These are phyloP conservation scores for Mesopsocus fuscifrons DNA, from an alignment of 2,888 invertebrate species.

Conservation along the genomic window DNA sequence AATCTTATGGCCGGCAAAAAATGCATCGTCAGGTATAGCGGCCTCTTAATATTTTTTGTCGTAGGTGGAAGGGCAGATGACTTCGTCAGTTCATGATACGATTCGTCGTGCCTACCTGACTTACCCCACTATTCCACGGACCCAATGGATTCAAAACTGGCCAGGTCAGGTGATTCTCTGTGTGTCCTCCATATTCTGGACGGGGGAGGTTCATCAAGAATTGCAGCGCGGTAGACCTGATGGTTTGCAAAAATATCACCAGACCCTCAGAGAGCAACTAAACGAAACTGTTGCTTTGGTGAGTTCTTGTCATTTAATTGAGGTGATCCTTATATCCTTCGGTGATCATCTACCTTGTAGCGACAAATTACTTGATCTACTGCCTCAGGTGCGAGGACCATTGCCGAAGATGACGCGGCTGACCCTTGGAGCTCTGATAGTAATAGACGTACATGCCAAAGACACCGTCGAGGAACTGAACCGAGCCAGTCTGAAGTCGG, in stretches of 20 bases:
- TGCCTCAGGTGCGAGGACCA: slow-evolving; percentile 33
- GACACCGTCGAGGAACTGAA: slow-evolving; percentile 53
- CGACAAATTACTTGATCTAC: no score
- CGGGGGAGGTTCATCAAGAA: slow-evolving; percentile 50
- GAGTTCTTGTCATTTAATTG: slow-evolving; percentile 23
- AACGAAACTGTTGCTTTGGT: slow-evolving; percentile 56
- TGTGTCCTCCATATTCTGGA: slow-evolving; percentile 70
- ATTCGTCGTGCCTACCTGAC: slow-evolving; percentile 43
- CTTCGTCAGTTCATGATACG: slow-evolving; percentile 47
- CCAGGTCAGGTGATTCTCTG: slow-evolving; percentile 68
- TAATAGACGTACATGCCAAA: slow-evolving; percentile 70
- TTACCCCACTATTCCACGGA: slow-evolving; percentile 35
- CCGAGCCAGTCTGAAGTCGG: slow-evolving; percentile 40
- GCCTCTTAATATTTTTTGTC: no score
- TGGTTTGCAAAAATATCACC: slow-evolving; percentile 35
- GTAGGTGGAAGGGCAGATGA: slow-evolving; percentile 66
- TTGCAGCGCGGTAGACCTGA: slow-evolving; percentile 36
- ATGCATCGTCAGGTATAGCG: no score
- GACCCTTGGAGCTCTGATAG: slow-evolving; percentile 63
- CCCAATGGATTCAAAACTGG: slow-evolving; percentile 56
- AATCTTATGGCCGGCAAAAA: no score
- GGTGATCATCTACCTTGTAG: no score
- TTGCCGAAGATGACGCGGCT: slow-evolving; percentile 50
- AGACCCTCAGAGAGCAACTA: slow-evolving; percentile 34
- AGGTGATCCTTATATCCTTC: no score